A percentile compares a stretch with the other conserved stretches of the same genome.
Conservation (phyloP, 2,888 invertebrate species). For the Plebejus anna region DNA sequence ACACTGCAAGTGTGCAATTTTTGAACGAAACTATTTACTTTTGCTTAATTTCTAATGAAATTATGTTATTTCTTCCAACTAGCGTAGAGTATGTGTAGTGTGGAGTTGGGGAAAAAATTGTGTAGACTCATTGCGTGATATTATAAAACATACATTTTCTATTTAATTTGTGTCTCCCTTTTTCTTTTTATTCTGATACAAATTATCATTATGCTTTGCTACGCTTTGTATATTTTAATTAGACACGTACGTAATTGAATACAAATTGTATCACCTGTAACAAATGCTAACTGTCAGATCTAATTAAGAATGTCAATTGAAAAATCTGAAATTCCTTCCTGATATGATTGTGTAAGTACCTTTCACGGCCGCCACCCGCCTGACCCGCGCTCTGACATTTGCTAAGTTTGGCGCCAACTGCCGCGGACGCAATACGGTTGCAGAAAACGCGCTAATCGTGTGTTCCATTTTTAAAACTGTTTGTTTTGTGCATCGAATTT, state of each 20-base stretch:
- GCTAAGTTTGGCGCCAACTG: conserved; percentile 56
- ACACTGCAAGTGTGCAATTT: conserved; percentile 1
- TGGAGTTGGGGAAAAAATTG: too few species aligned
- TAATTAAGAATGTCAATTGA: background rate
- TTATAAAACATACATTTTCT: too few species aligned
- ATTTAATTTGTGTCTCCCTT: too few species aligned
- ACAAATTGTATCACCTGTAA: background rate
- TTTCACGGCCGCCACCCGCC: conserved; percentile 33
- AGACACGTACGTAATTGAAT: background rate
- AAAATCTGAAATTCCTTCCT: conserved; percentile 25
- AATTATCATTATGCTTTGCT: background rate
- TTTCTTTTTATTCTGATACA: background rate
- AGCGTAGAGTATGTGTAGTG: background rate
- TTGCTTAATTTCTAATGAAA: conserved; percentile 17
- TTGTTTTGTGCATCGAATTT: background rate
- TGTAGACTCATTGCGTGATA: too few species aligned
- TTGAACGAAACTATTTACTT: background rate
- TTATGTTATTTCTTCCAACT: background rate
- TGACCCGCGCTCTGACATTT: conserved; percentile 64
- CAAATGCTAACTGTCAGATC: background rate
- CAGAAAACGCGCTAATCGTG: conserved; percentile 1
- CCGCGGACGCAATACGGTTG: conserved; percentile 19
- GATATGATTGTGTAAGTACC: conserved; percentile 20
- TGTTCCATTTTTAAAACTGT: conserved; percentile 2
- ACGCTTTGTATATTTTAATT: background rate